Evolutionary conservation across 1,140 invertebrate genomes (phyloP).

Genomic region (Tetramorium alpestre): DNA sequence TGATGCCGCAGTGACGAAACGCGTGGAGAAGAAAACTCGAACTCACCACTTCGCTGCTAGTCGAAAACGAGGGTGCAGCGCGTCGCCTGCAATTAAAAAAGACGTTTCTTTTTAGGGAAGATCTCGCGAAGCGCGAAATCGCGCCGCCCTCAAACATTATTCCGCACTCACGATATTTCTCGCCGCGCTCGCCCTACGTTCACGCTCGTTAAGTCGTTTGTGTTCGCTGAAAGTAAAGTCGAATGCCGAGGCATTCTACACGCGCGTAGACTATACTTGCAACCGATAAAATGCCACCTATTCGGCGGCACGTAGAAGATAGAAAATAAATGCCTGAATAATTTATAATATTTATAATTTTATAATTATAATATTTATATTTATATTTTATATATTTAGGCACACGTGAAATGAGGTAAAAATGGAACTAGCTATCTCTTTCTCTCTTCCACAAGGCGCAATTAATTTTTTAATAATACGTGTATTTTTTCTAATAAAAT

Average conservation of each 20-base stretch:
- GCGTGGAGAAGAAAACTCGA: slow-evolving; percentile 21
- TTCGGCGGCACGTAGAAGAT: background rate
- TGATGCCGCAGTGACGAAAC: background rate
- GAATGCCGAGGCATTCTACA: background rate
- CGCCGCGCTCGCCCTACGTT: background rate
- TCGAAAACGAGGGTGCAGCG: slow-evolving; percentile 28
- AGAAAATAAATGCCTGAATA: background rate
- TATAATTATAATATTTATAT: too few relatives aligned
- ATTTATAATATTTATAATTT: too few relatives aligned
- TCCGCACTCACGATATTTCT: slow-evolving; percentile 12
- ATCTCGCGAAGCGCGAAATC: background rate
- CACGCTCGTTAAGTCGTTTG: slow-evolving; percentile 20
- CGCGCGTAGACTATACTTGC: slow-evolving; percentile 10
- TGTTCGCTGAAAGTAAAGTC: background rate
- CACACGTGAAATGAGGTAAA: background rate
- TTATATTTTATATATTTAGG: background rate
- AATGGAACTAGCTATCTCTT: background rate
- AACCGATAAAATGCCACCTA: slow-evolving; percentile 6
- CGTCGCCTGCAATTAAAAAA: slow-evolving; percentile 69
- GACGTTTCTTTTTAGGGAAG: slow-evolving; percentile 3
- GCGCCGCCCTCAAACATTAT: slow-evolving; percentile 11
- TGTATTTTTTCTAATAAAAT: background rate
- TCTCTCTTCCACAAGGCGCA: background rate
- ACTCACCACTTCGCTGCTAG: slow-evolving; percentile 65
- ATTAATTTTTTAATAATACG: background rate